Evolutionary conservation across 2,888 invertebrate genomes (phyloP), one percentile per base, ranked within the genome.

Genomic region (Ernsta delagoae): DNA sequence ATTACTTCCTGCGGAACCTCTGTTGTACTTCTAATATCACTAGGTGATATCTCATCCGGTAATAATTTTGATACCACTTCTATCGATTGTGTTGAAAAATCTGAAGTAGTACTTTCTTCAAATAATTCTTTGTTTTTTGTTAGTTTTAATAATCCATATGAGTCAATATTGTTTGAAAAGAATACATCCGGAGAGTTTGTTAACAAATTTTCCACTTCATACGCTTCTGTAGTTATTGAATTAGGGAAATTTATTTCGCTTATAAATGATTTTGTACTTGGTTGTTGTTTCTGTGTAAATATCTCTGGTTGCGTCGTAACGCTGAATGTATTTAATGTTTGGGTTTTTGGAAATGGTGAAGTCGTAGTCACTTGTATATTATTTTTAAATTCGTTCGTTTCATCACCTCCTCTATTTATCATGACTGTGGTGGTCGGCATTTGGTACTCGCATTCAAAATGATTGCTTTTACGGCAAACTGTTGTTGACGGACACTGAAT

Each of bases 401-500:
- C 75, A 65, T 75, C 76, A 73, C 73, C 78, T 65, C 48, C 62
- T 54, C 8, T 39, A 53, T 45, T 57, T 7, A 74, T 72, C 12
- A 76, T 70, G 11, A 86, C 76, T 92, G 24, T 24, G 24, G 24
- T 24, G 24, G 24, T 24, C 31, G 75, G 56, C 43, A 71, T 59
- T 59, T 76, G 80, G 76, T 86, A 86, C 76, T 92, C 89, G 73
- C 94, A 94, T 78, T 93, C 93, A 71, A 84, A 89, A 63, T 75
- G 74, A 73, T 93, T 92, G 9, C 70, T 80, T 64, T 74, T 72
- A 39, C 76, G 76, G 71, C 94, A 94, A 70, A 78, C 81, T 34
- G 92, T 92, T 16, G 83, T 78, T 1, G 79, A 77, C 9, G 92
- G 92, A 74, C 93, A 94, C 5, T 80, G 82, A 74, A 92, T 86